A percentile compares a stretch with the other conserved stretches of the same genome.
These are phyloP conservation scores for Tiliacea aurago DNA, from an alignment of 2,888 invertebrate species.

Conservation along the genomic window DNA sequence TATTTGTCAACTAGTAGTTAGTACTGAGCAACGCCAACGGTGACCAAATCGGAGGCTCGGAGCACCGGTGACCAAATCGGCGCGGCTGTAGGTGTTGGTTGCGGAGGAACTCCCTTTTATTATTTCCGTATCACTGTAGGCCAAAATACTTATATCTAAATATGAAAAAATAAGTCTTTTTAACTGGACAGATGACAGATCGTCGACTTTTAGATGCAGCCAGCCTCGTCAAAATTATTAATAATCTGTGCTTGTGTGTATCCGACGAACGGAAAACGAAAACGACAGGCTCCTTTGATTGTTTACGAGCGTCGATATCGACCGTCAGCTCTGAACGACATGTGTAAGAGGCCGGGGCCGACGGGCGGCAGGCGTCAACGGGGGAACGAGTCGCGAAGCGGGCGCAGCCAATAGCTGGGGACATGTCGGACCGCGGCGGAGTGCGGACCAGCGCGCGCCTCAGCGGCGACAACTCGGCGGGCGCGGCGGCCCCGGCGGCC, in stretches of 20 bases:
- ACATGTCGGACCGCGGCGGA: slow-evolving; percentile 66
- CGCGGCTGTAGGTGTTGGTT: neutral
- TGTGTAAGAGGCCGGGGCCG: slow-evolving; percentile 60
- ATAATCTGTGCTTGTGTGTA: slow-evolving; percentile 55
- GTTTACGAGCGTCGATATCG: slow-evolving; percentile 63
- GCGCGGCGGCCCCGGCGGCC: slow-evolving; percentile 38
- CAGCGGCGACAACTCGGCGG: slow-evolving; percentile 66
- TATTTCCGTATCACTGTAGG: neutral
- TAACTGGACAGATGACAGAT: slow-evolving; percentile 36
- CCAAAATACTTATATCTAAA: neutral
- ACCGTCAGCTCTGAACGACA: slow-evolving; percentile 61
- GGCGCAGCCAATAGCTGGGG: slow-evolving; percentile 64
- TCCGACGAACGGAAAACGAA: slow-evolving; percentile 37
- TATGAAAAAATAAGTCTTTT: neutral
- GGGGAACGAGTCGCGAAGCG: slow-evolving; percentile 45
- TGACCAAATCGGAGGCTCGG: too few relatives aligned
- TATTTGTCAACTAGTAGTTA: too few relatives aligned
- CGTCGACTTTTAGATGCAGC: slow-evolving; percentile 14
- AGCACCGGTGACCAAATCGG: neutral
- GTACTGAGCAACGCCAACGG: too few relatives aligned
- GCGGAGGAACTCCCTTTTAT: neutral
- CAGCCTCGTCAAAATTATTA: slow-evolving; percentile 53
- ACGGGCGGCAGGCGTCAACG: slow-evolving; percentile 51
- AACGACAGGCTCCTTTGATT: slow-evolving; percentile 45
- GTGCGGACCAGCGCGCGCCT: slow-evolving; percentile 79